A percentile compares a stretch with the other conserved stretches of the same genome.
These are phyloP conservation scores for Pangasius djambal DNA, from an alignment of 2,797 vertebrate species.

Conservation along the genomic window DNA sequence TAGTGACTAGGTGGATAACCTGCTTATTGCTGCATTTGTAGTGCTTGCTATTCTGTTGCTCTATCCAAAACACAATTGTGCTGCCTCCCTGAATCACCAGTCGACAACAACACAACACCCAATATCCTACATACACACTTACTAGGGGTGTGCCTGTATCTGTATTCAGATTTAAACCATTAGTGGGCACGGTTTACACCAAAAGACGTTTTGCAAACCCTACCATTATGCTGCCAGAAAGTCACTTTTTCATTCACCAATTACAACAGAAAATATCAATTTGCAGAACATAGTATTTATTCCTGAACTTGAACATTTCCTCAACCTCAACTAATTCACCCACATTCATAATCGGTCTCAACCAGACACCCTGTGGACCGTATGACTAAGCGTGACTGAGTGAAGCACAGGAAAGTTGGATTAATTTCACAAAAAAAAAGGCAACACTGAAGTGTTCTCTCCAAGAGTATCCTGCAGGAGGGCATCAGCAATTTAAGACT, in stretches of 20 bases:
- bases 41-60: neutral
- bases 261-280: neutral
- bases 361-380: neutral
- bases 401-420: neutral
- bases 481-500: no score
- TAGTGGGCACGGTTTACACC: neutral
- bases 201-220: neutral
- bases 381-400: neutral
- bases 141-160: neutral
- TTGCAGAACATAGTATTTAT: neutral
- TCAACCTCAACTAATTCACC: neutral
- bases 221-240: neutral
- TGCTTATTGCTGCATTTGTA: neutral
- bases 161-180: neutral
- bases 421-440: neutral
- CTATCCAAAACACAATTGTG: neutral
- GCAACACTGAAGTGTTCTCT: neutral
- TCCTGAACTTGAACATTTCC: neutral
- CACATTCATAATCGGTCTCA: neutral
- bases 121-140: no score
- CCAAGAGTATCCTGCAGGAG: neutral
- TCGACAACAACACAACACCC: neutral
- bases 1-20: neutral
- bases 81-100: neutral
- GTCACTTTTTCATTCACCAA: neutral